Base-by-base conservation (phyloP, 2,113 vertebrate species). In the Bagarius yarrelli region DNA sequence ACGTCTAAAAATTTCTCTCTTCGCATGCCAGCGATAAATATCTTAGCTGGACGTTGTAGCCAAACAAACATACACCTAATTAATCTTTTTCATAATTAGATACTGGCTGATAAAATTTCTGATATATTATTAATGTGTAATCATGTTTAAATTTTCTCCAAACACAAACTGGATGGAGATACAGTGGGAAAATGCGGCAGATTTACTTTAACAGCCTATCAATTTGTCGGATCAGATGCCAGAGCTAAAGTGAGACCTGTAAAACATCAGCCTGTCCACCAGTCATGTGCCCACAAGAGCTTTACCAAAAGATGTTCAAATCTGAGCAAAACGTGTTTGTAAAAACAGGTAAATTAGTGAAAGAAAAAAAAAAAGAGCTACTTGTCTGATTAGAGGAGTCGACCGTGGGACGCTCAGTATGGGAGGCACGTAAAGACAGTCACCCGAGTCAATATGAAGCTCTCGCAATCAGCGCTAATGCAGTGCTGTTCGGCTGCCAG, bases 401-500 rank as follows among this genome's bases (percentile, higher is more conserved):
- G 18, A 56, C 44, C 73, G 71, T 55, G 50, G 71, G 23, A 8
- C 34, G 55, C 73, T 86, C 69, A 53, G 82, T 72, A 86, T 82
- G 67, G 76, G 44, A 82, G 67, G 36, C 80, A 73, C 78, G 85
- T 67, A 71, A 30, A 73, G 76, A 72, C 60, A 64, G 63, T 76
- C 50, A 76, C 57, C 66, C 55, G 70, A 80, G 83, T 85, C 83
- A 82, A 50, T 34, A 70, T 61, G 64, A 76, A 79, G 40, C 36
- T 71, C 76, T 75, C 47, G 83, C 81, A 85, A 85, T 85, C 83
- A 85, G 70, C 50, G 83, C 80, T 85, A 85, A 85, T 85, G 83
- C 64, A 82, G 60, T 82, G 71, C 71, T 75, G 70, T 36, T 30
- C 32, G 25, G 60, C 82, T 82, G 80, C 80, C 83, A 85, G 83